These are phyloP conservation scores for Mythimna lalbum DNA, from an alignment of 2,888 invertebrate species.

Conservation along the genomic window DNA sequence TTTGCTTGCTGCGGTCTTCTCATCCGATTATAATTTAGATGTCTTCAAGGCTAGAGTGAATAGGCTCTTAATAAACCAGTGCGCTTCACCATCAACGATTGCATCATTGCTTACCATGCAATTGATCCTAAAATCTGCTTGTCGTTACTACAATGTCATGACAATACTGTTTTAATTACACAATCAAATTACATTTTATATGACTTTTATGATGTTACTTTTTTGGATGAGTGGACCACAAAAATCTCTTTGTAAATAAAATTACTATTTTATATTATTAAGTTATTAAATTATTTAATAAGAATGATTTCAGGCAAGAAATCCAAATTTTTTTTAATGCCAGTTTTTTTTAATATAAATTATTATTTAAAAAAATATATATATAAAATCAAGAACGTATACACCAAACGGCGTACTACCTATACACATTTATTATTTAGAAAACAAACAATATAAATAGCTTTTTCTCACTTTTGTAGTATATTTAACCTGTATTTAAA, in stretches of 20 bases:
- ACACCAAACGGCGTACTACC: conserved; percentile 19
- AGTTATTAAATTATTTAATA: conserved; percentile 48
- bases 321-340: background rate
- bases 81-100: too few relatives aligned
- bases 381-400: conserved; percentile 20
- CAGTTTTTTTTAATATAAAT: background rate
- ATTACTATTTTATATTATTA: conserved; percentile 19
- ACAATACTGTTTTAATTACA: background rate
- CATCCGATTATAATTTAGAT: too few relatives aligned
- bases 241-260: conserved; percentile 29
- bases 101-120: too few relatives aligned
- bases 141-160: background rate
- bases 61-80: too few relatives aligned
- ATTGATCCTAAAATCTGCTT: background rate
- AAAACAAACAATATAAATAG: conserved; percentile 14
- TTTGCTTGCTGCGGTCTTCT: too few relatives aligned
- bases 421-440: conserved; percentile 36
- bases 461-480: conserved; percentile 48
- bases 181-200: background rate
- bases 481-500: conserved; percentile 28
- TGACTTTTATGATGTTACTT: background rate
- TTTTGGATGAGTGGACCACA: conserved; percentile 36
- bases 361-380: background rate
- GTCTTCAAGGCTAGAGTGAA: too few relatives aligned
- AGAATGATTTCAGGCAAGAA: conserved; percentile 17